phyloP scores from a whole-genome alignment of 2,888 invertebrate genomes.

The Oscheius sp. region DNA sequence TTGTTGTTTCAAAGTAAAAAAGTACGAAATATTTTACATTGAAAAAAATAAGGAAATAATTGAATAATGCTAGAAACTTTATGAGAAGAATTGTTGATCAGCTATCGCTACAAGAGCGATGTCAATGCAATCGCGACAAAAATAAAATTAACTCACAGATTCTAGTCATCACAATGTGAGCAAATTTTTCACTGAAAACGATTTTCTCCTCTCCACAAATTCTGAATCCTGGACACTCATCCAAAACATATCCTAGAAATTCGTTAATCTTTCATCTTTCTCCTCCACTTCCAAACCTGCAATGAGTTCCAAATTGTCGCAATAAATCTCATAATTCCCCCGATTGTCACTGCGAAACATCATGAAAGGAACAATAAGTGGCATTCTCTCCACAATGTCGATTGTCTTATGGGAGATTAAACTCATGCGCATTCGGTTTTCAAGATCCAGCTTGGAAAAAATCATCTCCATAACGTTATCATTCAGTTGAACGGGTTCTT shows the following conservation, averaged over 20 bases:
- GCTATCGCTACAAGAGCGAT: too few relatives aligned
- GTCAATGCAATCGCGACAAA: not conserved
- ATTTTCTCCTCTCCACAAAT: conserved; percentile 22
- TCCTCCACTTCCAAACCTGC: conserved; percentile 8
- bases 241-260: conserved; percentile 20
- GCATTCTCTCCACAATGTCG: conserved; percentile 23
- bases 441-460: conserved; percentile 26
- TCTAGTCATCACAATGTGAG: conserved; percentile 19
- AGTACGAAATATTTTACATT: too few relatives aligned
- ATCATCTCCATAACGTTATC: conserved; percentile 20
- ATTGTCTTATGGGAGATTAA: conserved; percentile 18
- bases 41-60: too few relatives aligned
- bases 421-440: conserved; percentile 29
- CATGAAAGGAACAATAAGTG: conserved; percentile 33
- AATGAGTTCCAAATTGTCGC: conserved; percentile 33
- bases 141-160: conserved; percentile 7
- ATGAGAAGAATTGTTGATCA: too few relatives aligned
- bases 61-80: too few relatives aligned
- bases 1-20: too few relatives aligned
- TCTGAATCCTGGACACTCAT: conserved; percentile 25
- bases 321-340: conserved; percentile 32
- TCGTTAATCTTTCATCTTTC: not conserved
- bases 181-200: conserved; percentile 3
- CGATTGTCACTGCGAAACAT: conserved; percentile 32
- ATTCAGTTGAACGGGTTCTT: conserved; percentile 9